These are phyloP conservation scores for Baryphthengus martii DNA, from an alignment of 2,113 vertebrate genomes.

Conservation along the genomic window DNA sequence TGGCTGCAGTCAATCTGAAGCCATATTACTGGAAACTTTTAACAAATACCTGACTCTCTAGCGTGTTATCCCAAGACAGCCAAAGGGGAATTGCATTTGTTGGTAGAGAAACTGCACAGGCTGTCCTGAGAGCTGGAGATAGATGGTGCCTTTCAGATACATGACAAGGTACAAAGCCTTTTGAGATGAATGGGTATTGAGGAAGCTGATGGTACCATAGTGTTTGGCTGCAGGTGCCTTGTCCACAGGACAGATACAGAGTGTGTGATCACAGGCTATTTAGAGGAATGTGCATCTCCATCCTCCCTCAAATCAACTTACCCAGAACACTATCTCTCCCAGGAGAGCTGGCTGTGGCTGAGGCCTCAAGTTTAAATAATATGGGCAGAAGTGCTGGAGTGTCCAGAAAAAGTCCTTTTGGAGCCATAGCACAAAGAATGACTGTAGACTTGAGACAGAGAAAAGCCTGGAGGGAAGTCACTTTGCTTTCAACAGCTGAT, in stretches of 20 bases:
- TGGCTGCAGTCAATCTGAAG: not conserved
- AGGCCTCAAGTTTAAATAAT: not conserved
- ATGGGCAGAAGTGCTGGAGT: not conserved
- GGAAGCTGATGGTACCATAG: not conserved
- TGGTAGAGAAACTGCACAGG: not conserved
- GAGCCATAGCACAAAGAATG: not conserved
- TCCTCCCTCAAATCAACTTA: not conserved
- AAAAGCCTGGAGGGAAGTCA: not conserved
- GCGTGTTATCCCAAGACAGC: not conserved
- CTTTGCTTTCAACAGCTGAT: not conserved
- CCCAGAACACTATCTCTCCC: not conserved
- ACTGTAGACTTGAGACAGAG: not conserved
- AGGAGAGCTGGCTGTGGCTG: not conserved
- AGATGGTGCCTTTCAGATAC: not conserved
- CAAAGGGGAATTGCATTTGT: not conserved
- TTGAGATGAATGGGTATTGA: rapidly evolving
- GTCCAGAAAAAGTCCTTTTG: not conserved
- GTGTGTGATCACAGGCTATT: not conserved
- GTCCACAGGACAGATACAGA: not conserved
- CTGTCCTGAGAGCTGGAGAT: not conserved
- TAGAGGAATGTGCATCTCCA: not conserved
- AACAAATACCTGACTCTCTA: not conserved
- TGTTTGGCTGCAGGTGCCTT: not conserved
- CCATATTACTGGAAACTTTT: not conserved
- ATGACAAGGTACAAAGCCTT: not conserved